Percentiles rank a stretch among this genome's conserved stretches.
phyloP scores from a whole-genome alignment of 2,888 invertebrate genomes.

The Margaritifera margaritifera region DNA sequence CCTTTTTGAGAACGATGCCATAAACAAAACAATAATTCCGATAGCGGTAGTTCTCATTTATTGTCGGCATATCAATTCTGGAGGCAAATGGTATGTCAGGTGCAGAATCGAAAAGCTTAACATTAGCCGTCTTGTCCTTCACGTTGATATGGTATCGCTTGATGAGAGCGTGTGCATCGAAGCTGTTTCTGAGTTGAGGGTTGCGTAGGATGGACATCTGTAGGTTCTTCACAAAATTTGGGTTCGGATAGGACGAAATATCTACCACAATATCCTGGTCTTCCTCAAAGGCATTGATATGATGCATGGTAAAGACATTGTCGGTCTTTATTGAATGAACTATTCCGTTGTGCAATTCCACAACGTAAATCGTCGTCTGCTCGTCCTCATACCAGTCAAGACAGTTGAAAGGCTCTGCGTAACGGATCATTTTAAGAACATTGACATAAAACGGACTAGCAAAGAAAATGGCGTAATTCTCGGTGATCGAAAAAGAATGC shows the following conservation, averaged over 20 bases:
- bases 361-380: conserved; percentile 53
- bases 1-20: conserved; percentile 60
- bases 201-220: conserved; percentile 48
- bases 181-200: conserved; percentile 44
- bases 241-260: conserved; percentile 57
- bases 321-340: conserved; percentile 45
- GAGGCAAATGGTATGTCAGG: conserved; percentile 37
- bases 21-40: conserved; percentile 63
- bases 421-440: conserved; percentile 51
- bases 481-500: conserved; percentile 66
- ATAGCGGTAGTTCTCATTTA: conserved; percentile 62
- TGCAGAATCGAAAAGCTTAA: conserved; percentile 28
- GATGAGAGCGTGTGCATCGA: conserved; percentile 49
- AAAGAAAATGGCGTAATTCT: conserved; percentile 60
- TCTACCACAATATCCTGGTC: conserved; percentile 53
- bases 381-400: conserved; percentile 58
- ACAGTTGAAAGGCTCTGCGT: conserved; percentile 56
- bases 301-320: conserved; percentile 64
- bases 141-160: conserved; percentile 57
- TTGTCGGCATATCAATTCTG: conserved; percentile 62
- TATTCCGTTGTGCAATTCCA: conserved; percentile 49
- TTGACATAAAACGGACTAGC: conserved; percentile 64
- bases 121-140: conserved; percentile 11
- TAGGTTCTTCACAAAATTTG: conserved; percentile 56
- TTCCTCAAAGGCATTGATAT: conserved; percentile 64